These are phyloP conservation scores for Mus pahari DNA, from an alignment of 2,113 vertebrate genomes.

Conservation along the genomic window DNA sequence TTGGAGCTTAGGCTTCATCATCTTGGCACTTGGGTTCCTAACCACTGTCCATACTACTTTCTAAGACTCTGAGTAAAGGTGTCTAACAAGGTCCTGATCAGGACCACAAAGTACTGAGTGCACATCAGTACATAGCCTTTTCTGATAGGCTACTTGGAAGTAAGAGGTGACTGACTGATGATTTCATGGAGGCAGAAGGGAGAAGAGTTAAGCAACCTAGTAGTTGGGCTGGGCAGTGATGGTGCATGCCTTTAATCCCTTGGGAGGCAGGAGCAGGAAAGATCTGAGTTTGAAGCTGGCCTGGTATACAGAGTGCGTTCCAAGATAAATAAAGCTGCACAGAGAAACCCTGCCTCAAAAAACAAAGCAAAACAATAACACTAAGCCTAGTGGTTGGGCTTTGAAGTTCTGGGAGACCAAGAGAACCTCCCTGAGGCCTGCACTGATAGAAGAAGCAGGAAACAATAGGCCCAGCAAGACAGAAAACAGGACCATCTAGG, in stretches of 20 bases:
- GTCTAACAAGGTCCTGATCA: conserved; percentile 1
- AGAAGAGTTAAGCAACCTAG: not conserved
- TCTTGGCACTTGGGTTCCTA: not conserved
- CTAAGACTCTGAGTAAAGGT: not conserved
- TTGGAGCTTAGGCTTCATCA: not conserved
- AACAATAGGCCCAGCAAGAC: not conserved
- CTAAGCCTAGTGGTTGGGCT: not conserved
- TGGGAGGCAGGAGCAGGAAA: not conserved
- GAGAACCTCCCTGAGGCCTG: not conserved
- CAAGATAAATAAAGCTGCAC: not conserved
- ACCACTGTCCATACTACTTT: not conserved
- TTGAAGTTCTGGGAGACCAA: conserved; percentile 35
- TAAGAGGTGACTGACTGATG: conserved; percentile 46
- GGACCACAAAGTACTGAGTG: not conserved
- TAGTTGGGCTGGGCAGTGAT: not conserved
- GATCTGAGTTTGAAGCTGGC: not conserved
- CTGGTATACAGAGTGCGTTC: not conserved
- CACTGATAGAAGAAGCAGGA: not conserved
- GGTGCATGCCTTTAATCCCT: not conserved
- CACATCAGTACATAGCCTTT: not conserved
- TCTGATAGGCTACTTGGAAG: conserved; percentile 9
- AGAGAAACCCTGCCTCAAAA: not conserved
- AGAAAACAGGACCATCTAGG: not conserved
- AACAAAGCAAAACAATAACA: not conserved
- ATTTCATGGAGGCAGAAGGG: not conserved